These are phyloP conservation scores for Pelmatolapia mariae DNA, from an alignment of 2,113 vertebrate species.

Conservation along the genomic window DNA sequence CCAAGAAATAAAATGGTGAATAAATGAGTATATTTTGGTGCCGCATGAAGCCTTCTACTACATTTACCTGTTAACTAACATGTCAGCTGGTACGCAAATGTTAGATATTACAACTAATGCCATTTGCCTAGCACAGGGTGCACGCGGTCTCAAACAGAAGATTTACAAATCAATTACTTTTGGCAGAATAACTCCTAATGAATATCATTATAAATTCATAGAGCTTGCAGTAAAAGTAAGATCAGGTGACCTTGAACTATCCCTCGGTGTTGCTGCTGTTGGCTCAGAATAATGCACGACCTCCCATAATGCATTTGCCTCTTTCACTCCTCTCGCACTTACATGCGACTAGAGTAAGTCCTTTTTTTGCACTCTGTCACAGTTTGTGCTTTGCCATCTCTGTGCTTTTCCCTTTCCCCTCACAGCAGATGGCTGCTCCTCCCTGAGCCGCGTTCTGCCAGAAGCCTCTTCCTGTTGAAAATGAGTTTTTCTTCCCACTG, in stretches of 20 bases:
- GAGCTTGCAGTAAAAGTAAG: neutral
- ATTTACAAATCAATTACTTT: neutral
- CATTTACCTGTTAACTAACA: neutral
- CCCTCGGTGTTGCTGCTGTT: neutral
- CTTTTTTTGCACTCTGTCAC: neutral
- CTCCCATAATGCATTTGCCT: neutral
- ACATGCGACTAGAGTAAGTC: neutral
- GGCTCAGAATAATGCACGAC: neutral
- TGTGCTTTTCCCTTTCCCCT: neutral
- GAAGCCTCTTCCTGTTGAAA: neutral
- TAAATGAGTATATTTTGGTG: neutral
- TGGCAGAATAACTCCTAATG: neutral
- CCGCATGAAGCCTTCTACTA: neutral
- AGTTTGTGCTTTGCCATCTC: neutral
- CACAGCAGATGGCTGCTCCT: neutral
- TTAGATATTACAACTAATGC: neutral
- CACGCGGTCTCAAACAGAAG: neutral
- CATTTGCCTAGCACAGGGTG: neutral
- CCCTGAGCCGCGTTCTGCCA: neutral
- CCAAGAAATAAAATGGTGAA: neutral
- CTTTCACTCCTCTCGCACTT: neutral
- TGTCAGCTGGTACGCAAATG: neutral
- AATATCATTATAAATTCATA: neutral
- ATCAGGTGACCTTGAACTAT: neutral
- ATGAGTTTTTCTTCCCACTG: neutral